Conservation (phyloP, 2,888 invertebrate species). For the Sphinx pinastri region DNA sequence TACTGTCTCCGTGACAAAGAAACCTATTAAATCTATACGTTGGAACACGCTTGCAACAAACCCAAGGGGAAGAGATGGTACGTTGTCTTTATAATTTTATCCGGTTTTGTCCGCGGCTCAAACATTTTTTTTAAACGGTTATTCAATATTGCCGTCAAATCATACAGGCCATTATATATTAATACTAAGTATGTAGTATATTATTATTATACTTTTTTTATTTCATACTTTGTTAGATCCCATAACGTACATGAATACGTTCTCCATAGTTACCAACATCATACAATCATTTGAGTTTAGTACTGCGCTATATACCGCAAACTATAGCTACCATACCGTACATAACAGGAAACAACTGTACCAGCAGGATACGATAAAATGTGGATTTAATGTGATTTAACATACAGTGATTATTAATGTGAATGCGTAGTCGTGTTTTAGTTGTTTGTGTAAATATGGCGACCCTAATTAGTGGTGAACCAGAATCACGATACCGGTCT, state of each 20-base stretch:
- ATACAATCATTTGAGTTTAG: constrained; percentile 50
- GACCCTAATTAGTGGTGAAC: constrained; percentile 11
- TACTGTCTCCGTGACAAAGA: constrained; percentile 45
- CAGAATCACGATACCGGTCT: constrained; percentile 36
- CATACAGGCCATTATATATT: neutral
- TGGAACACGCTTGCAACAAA: constrained; percentile 62
- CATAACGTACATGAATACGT: constrained; percentile 22
- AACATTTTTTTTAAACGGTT: neutral
- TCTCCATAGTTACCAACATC: constrained; percentile 37
- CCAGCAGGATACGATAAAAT: constrained; percentile 73
- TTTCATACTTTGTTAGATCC: neutral
- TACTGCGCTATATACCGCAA: constrained; percentile 45
- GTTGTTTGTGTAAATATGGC: constrained; percentile 33
- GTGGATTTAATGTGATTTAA: constrained; percentile 64
- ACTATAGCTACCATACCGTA: constrained; percentile 51
- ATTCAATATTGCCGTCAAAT: neutral
- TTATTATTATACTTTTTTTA: neutral
- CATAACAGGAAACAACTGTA: constrained; percentile 73
- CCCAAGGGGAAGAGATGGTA: constrained; percentile 31
- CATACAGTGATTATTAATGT: constrained; percentile 54
- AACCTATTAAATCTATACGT: constrained; percentile 57
- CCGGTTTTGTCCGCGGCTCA: too few relatives aligned
- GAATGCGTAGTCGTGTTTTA: constrained; percentile 55
- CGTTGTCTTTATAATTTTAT: constrained; percentile 19
- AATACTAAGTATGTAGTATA: neutral